phyloP scores from a whole-genome alignment of 2,113 vertebrate species.

The Rhagologus leucostigma region DNA sequence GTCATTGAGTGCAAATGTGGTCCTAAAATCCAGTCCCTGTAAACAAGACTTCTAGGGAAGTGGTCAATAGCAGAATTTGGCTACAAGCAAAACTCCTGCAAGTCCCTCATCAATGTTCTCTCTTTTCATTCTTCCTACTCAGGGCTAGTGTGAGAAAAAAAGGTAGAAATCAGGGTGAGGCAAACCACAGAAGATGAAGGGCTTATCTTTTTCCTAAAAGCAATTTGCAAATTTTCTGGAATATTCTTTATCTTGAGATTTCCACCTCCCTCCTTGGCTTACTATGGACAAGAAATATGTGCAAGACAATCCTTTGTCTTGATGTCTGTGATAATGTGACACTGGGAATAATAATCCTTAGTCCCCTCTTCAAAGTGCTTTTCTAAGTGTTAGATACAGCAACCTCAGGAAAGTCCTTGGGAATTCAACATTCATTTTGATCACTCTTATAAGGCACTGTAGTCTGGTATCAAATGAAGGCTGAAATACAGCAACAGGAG shows the following conservation, averaged over 20 bases:
- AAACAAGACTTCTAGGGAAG: background rate
- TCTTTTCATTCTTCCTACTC: background rate
- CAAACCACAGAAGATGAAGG: background rate
- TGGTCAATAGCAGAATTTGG: background rate
- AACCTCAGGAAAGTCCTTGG: background rate
- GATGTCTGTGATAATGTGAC: background rate
- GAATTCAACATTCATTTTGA: constrained; percentile 39
- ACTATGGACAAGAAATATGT: background rate
- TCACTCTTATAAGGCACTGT: background rate
- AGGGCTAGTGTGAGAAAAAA: background rate
- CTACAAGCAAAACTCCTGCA: constrained; percentile 15
- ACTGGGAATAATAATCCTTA: constrained; percentile 25
- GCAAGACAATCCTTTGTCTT: background rate
- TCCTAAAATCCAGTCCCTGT: constrained; percentile 8
- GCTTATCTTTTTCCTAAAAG: constrained; percentile 15
- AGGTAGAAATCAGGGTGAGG: background rate
- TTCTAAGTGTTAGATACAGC: background rate
- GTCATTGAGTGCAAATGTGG: background rate
- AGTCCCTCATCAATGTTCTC: background rate
- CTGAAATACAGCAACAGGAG: constrained; percentile 9
- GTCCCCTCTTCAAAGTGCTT: background rate
- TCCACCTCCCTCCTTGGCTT: background rate
- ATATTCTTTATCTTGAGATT: constrained; percentile 17
- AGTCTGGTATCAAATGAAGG: constrained; percentile 13
- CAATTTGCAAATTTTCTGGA: background rate